These are phyloP conservation scores for Macropus fuliginosus DNA, from an alignment of 2,797 vertebrate genomes.

Conservation along the genomic window DNA sequence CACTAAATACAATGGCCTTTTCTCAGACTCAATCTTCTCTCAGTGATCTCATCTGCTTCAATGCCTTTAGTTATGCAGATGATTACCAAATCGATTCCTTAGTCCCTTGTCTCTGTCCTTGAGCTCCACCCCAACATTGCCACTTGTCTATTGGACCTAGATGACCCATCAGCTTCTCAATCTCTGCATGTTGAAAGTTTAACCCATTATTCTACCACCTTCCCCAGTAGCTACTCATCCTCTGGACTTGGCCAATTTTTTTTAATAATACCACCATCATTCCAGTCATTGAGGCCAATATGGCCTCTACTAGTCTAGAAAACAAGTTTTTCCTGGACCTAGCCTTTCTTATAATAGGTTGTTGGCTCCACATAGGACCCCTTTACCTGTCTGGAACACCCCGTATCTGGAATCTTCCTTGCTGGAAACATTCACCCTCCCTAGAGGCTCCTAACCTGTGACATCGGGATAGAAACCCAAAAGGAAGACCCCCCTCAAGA, in stretches of 20 bases:
- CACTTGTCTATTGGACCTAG: not conserved
- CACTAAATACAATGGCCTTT: not conserved
- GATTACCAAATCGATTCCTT: not conserved
- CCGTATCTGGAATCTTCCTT: not conserved
- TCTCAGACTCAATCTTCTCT: not conserved
- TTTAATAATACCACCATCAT: not conserved
- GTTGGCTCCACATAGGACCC: not conserved
- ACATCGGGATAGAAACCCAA: not conserved
- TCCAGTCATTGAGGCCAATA: not conserved
- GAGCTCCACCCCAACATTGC: not conserved
- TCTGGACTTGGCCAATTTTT: not conserved
- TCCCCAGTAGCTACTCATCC: not conserved
- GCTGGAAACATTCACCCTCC: not conserved
- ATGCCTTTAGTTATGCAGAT: not conserved
- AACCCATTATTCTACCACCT: not conserved
- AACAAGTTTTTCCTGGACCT: not conserved
- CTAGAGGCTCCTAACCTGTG: not conserved
- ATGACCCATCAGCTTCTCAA: not conserved
- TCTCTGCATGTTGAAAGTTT: not conserved
- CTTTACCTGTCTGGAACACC: not conserved
- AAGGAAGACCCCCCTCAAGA: not conserved
- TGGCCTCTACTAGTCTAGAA: not conserved
- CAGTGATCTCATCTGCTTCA: not conserved
- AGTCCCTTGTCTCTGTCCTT: not conserved
- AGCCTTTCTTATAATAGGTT: not conserved